Conservation (phyloP, 1,140 invertebrate species). For the Littorina saxatilis region DNA sequence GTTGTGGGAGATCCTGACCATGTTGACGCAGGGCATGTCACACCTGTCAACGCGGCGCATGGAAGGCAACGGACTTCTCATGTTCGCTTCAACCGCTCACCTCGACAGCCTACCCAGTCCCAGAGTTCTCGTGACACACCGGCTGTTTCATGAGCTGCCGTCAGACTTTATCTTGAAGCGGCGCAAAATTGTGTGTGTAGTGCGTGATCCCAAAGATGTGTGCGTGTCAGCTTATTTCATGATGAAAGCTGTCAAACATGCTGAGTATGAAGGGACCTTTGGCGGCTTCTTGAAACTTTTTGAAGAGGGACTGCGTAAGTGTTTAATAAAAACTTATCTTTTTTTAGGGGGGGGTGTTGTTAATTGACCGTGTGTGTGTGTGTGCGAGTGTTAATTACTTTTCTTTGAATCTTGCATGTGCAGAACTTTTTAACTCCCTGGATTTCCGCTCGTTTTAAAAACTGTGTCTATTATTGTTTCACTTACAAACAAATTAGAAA, state of each 20-base stretch:
- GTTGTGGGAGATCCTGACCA: conserved; percentile 29
- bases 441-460: too few relatives aligned
- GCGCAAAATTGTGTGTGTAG: conserved; percentile 8
- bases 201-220: conserved; percentile 28
- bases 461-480: too few relatives aligned
- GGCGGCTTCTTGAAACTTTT: conserved; percentile 20
- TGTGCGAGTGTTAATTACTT: too few relatives aligned
- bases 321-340: too few relatives aligned
- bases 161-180: neutral
- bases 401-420: too few relatives aligned
- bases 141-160: neutral
- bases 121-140: conserved; percentile 16
- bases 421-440: too few relatives aligned
- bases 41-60: neutral
- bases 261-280: conserved; percentile 26
- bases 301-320: conserved; percentile 5
- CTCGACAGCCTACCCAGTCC: conserved; percentile 11
- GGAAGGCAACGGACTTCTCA: neutral
- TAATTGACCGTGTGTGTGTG: neutral
- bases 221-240: conserved; percentile 25
- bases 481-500: too few relatives aligned
- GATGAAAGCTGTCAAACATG: neutral
- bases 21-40: neutral
- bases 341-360: neutral
- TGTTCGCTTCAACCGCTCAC: neutral